A percentile compares a stretch with the other conserved stretches of the same genome.
Conservation (phyloP, 2,113 vertebrate genomes). For the Eptesicus fuscus region DNA sequence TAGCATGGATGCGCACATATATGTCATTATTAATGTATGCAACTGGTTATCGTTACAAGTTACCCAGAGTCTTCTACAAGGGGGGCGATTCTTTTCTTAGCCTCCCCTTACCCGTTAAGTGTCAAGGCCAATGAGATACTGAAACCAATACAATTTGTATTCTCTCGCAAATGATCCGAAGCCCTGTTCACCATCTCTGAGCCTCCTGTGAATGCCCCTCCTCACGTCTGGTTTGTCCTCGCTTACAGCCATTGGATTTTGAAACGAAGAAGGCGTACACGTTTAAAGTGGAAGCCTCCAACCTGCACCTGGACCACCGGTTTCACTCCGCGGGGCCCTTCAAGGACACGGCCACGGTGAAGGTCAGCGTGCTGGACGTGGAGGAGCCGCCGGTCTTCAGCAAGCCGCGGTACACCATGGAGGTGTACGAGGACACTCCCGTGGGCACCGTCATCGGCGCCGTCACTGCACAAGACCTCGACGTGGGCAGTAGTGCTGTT, state of each 20-base stretch:
- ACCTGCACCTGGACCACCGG: slow-evolving; percentile 91
- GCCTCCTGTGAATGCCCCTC: background rate
- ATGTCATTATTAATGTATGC: background rate
- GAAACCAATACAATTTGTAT: background rate
- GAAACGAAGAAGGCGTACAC: slow-evolving; percentile 97
- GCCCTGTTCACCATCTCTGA: accelerated
- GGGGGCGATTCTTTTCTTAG: background rate
- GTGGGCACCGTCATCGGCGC: slow-evolving; percentile 96
- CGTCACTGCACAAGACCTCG: slow-evolving; percentile 96
- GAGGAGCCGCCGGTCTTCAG: slow-evolving; percentile 97
- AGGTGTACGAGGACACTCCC: slow-evolving; percentile 96
- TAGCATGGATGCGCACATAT: too few species aligned
- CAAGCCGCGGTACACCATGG: slow-evolving; percentile 93
- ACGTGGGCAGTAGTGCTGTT: slow-evolving; percentile 92
- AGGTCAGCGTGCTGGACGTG: slow-evolving; percentile 95
- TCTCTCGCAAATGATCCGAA: background rate
- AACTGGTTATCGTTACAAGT: background rate
- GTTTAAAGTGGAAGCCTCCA: slow-evolving; percentile 97
- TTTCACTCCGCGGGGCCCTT: slow-evolving; percentile 95
- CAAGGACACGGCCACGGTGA: slow-evolving; percentile 97
- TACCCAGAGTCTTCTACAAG: too few species aligned
- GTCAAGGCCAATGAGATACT: background rate
- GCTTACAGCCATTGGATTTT: slow-evolving; percentile 91
- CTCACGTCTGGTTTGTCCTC: slow-evolving; percentile 42
- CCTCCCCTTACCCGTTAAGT: background rate